phyloP scores from a whole-genome alignment of 2,113 vertebrate genomes.

The Edolisoma coerulescens region DNA sequence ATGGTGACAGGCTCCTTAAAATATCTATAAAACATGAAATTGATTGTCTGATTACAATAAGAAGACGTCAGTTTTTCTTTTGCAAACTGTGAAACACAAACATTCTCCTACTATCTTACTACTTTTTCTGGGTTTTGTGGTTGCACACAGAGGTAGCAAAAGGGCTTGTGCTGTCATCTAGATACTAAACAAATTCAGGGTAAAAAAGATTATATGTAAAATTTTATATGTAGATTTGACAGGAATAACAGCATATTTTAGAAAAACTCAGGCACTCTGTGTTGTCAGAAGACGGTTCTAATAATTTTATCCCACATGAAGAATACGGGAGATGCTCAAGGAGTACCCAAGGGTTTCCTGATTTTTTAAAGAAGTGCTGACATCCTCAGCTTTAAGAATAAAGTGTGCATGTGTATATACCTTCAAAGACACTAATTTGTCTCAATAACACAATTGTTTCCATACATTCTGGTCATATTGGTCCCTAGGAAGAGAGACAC shows the following conservation, averaged over 20 bases:
- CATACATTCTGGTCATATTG: neutral
- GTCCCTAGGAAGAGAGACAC: neutral
- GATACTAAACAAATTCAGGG: neutral
- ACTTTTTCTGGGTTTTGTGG: neutral
- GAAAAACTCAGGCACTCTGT: neutral
- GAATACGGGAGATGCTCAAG: neutral
- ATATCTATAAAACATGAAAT: neutral
- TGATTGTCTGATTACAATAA: neutral
- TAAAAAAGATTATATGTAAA: neutral
- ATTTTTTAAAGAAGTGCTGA: neutral
- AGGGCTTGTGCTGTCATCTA: neutral
- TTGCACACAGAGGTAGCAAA: neutral
- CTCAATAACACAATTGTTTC: neutral
- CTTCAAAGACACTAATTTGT: neutral
- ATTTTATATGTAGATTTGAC: neutral
- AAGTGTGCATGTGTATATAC: neutral
- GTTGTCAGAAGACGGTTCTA: neutral
- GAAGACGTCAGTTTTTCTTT: neutral
- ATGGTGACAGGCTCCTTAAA: neutral
- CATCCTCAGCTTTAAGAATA: neutral
- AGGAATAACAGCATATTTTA: neutral
- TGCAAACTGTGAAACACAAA: neutral
- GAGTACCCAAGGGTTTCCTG: neutral
- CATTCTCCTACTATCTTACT: neutral
- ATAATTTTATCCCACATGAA: neutral